Conservation (phyloP, 2,888 invertebrate species). For the Drosophila stalkeri region DNA sequence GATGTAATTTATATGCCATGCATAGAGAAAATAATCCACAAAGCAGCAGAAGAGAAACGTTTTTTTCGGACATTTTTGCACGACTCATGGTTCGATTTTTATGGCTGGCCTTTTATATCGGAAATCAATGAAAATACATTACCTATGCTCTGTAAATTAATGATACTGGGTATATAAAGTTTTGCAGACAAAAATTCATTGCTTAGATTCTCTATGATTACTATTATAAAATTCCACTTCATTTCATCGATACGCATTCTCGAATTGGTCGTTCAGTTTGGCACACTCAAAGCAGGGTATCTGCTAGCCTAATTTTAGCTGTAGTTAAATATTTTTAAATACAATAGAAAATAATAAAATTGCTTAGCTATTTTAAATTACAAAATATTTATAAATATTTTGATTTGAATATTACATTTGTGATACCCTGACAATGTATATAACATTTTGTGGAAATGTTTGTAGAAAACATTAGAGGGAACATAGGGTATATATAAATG, state of each 20-base stretch:
- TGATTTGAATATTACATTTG: neutral
- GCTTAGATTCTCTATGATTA: too few relatives aligned
- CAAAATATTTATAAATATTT: neutral
- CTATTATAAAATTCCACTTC: too few relatives aligned
- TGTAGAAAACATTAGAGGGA: too few relatives aligned
- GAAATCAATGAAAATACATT: too few relatives aligned
- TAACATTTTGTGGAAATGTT: too few relatives aligned
- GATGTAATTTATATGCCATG: constrained; percentile 23
- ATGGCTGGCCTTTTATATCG: neutral
- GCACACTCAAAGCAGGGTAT: neutral
- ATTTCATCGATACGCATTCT: neutral
- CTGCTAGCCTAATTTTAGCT: neutral
- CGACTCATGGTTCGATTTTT: neutral
- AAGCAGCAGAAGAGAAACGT: constrained; percentile 10
- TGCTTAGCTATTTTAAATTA: neutral
- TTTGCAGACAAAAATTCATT: neutral
- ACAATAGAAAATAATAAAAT: neutral
- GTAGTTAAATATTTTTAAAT: neutral
- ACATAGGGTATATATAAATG: too few relatives aligned
- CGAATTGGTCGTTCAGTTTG: neutral
- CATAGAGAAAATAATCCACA: constrained; percentile 7
- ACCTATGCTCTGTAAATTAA: neutral
- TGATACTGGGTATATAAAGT: neutral
- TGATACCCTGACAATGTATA: neutral
- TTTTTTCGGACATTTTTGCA: constrained; percentile 19